phyloP scores from a whole-genome alignment of 2,797 vertebrate species.

The Nannoperca australis region DNA sequence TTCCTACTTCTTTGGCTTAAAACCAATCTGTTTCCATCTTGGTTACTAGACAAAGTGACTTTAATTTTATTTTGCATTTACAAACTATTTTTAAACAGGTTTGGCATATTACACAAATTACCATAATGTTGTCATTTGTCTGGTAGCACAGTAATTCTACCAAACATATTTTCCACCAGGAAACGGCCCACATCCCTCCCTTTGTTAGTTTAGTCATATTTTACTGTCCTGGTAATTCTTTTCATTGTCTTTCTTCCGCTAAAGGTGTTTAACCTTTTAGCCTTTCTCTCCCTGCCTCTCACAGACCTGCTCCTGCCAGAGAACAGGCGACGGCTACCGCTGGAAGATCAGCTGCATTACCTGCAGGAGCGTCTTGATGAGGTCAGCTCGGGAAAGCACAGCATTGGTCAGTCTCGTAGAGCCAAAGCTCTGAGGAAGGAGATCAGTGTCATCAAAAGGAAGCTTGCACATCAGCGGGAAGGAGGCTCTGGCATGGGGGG shows the following conservation, averaged over 20 bases:
- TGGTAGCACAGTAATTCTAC: neutral
- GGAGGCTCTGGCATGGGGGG: conserved; percentile 84
- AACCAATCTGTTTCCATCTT: neutral
- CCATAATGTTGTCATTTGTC: neutral
- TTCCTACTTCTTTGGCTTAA: neutral
- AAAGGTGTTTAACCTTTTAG: neutral
- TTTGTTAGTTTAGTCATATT: neutral
- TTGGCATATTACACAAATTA: neutral
- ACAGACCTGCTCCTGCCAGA: conserved; percentile 90
- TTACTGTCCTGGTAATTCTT: neutral
- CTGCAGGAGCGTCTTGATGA: conserved; percentile 92
- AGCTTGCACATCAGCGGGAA: conserved; percentile 94
- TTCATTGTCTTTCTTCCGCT: neutral
- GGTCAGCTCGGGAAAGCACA: conserved; percentile 93
- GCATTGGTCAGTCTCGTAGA: conserved; percentile 92
- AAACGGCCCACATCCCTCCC: neutral
- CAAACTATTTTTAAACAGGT: neutral
- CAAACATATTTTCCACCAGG: neutral
- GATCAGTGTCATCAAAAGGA: conserved; percentile 94
- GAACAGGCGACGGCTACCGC: conserved; percentile 91
- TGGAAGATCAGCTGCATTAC: conserved; percentile 96
- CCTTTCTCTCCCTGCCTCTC: conserved; percentile 11
- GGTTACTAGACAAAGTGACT: neutral
- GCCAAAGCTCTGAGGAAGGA: conserved; percentile 98
- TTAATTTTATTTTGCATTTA: neutral